Conservation (phyloP, 2,888 invertebrate genomes). For the Chironomus tentans region DNA sequence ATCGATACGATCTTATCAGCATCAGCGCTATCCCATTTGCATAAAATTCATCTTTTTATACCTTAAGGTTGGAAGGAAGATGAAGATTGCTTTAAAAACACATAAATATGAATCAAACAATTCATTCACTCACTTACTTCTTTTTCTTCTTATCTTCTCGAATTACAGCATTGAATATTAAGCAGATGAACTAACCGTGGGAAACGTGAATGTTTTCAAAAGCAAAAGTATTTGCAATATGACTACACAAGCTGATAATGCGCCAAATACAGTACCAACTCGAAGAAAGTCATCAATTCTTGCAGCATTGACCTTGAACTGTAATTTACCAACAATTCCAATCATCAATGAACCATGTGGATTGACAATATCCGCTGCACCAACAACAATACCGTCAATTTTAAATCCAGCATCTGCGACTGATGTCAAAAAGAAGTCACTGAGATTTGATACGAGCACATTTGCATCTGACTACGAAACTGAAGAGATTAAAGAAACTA, state of each 20-base stretch:
- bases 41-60: not conserved
- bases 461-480: slow-evolving; percentile 1
- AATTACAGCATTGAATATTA: slow-evolving; percentile 1
- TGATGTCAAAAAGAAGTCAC: slow-evolving; percentile 8
- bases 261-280: not conserved
- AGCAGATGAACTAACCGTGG: slow-evolving; percentile 7
- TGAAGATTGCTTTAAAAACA: not conserved
- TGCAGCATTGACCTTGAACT: slow-evolving; percentile 13
- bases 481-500: slow-evolving; percentile 7
- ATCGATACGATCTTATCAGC: not conserved
- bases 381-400: not conserved
- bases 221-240: not conserved
- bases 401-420: not conserved
- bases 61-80: not conserved
- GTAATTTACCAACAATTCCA: slow-evolving; percentile 14
- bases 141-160: not conserved
- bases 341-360: slow-evolving; percentile 9
- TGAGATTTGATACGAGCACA: slow-evolving; percentile 6
- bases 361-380: not conserved
- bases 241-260: not conserved
- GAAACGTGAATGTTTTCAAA: not conserved
- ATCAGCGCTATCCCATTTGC: not conserved
- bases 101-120: not conserved
- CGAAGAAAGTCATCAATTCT: slow-evolving; percentile 16
- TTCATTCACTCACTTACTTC: not conserved